Conservation (phyloP, 2,797 vertebrate species). For the Poecile montanus region DNA sequence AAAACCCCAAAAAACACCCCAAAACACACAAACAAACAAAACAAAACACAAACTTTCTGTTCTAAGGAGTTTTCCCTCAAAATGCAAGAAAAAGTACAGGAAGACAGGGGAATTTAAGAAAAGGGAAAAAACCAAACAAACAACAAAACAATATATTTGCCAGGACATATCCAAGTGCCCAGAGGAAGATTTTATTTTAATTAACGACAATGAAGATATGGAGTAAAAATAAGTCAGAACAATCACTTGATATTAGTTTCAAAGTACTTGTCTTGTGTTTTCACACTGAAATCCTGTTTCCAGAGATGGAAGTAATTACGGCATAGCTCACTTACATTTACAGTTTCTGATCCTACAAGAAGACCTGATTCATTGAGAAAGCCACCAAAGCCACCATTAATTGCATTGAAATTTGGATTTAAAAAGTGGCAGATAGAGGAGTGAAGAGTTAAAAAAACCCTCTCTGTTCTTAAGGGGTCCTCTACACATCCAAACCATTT, state of each 20-base stretch:
- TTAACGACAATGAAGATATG: not conserved
- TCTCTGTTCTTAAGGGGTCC: not conserved
- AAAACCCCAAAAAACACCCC: too few relatives aligned
- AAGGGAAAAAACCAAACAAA: not conserved
- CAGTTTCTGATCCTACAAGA: not conserved
- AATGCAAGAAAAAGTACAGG: not conserved
- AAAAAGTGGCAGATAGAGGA: not conserved
- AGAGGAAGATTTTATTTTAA: conserved; percentile 21
- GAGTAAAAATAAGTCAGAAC: not conserved
- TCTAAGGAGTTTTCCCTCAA: not conserved
- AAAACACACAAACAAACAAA: too few relatives aligned
- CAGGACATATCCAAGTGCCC: not conserved
- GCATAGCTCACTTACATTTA: not conserved
- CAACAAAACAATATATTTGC: not conserved
- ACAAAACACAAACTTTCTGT: not conserved
- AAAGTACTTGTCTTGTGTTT: conserved; percentile 16
- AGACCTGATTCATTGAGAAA: not conserved
- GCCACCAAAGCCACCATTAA: not conserved
- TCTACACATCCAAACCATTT: not conserved
- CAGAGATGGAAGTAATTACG: not conserved
- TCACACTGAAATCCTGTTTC: not conserved
- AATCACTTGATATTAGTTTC: not conserved
- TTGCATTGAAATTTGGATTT: not conserved
- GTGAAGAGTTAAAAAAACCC: not conserved
- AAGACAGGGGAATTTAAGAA: not conserved